Base-by-base conservation (phyloP, 2,888 invertebrate genomes). In the Automeris io region DNA sequence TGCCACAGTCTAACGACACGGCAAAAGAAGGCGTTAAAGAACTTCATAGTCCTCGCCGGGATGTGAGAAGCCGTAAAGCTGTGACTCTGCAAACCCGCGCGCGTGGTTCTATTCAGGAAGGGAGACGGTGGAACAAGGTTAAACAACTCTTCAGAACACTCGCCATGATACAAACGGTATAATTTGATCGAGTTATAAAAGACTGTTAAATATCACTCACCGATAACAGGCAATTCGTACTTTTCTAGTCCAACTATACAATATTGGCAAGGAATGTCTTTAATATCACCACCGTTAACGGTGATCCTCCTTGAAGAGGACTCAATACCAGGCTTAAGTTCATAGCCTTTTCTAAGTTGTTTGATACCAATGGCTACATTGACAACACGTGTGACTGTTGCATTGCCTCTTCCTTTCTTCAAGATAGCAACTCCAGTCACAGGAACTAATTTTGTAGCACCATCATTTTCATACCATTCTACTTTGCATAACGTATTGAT, bases 181-280 rank as follows among this genome's bases (percentile, higher is more conserved):
- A 2, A 12, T 34, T 16, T 16, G 18, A 9, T 18, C 7, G 3
- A 6, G 2, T 32, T 13, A 6, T 2, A 9, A 8, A 21, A 9
- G 4, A 13, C 3, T 18, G 2, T 11, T 2, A 3, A 5, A 11
- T 23, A 32, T 18, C 19, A 8, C 13, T 85, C 78, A 91, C 92
- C 92, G 54, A 92, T 90, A 54, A 91, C 91, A 35, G 92, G 91
- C n/a, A 91, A 73, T 70, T 92, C 91, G 60, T 90, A 90, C 59
- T 85, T 86, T 57, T 91, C 89, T 40, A 92, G 78, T 19, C 92
- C 92, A 51, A 89, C 89, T 54, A 91, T 85, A 34, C 89, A 88
- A 57, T 92, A 92, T 46, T 88, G 88, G 45, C 91, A 90, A 18
- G 92, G 92, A 57, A 91, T 88, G 69, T 92, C 92, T 40, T 88